Evolutionary conservation across 1,140 invertebrate species (phyloP), one percentile per base, ranked within the genome.

Genomic region (Tetramorium simillimum): DNA sequence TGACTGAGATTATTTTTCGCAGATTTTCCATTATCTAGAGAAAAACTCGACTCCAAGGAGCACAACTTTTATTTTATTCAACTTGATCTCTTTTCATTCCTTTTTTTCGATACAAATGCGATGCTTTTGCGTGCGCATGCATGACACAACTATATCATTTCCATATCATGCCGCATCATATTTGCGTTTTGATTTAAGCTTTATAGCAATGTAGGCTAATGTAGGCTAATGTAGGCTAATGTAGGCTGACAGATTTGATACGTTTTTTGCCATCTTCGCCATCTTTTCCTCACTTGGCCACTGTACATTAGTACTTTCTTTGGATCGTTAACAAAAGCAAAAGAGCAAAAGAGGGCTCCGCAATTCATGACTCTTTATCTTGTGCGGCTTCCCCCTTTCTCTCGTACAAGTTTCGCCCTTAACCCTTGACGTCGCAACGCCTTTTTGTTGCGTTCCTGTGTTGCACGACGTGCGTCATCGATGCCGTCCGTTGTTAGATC

Each of bases 201-300:
- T 49, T n/a, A 53, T 37, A 78, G 51, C 86, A 87, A 92, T 93
- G 75, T 92, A 88, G 91, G 91, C 87, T 93, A 93, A 93, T n/a
- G n/a, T n/a, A n/a, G n/a, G n/a, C n/a, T 93, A n/a, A n/a, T n/a
- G n/a, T n/a, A n/a, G n/a, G n/a, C n/a, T 93, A 93, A 93, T n/a
- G n/a, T n/a, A n/a, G n/a, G n/a, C n/a, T 93, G 86, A 87, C 86
- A 89, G 88, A 91, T 92, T 91, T 87, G 65, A 28, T 24, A 10
- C 46, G 67, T 67, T 84, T 10, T 28, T 51, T 62, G 60, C 40
- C 4, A 16, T 28, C 18, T 21, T 62, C 16, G 1, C 33, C 33
- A 33, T 33, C 33, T 63, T 78, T 14, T 28, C 10, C 37, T 65
- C 18, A 49, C 56, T 58, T 82, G 10, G 16, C 65, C 18, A 53